These are phyloP conservation scores for Tamias sibiricus DNA, from an alignment of 2,113 vertebrate species.

Conservation along the genomic window DNA sequence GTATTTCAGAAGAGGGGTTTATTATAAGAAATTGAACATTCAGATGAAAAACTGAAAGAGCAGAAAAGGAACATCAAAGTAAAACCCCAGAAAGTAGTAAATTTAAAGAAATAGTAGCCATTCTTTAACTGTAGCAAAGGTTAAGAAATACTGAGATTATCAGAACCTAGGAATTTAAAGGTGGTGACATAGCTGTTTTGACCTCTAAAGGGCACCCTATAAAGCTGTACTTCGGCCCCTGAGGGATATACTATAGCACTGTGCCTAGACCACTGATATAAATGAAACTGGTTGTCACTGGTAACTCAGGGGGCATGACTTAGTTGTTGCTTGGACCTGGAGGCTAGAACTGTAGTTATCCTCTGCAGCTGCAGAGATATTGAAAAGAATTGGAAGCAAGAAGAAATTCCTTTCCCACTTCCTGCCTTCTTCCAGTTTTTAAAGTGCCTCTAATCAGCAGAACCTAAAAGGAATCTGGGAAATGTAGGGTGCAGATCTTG, in stretches of 20 bases:
- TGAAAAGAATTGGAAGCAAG: background rate
- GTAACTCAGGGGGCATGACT: background rate
- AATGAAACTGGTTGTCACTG: background rate
- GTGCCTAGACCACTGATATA: background rate
- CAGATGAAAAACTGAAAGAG: constrained; percentile 20
- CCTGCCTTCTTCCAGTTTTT: background rate
- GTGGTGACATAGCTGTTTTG: background rate
- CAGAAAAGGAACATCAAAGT: background rate
- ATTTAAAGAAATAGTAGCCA: background rate
- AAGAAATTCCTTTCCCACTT: background rate
- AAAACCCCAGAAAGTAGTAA: background rate
- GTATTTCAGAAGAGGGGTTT: constrained; percentile 17
- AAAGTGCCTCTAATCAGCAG: background rate
- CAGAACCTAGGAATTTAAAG: background rate
- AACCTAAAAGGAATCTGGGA: background rate
- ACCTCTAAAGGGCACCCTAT: background rate
- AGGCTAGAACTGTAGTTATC: background rate
- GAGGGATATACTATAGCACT: background rate
- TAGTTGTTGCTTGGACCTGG: background rate
- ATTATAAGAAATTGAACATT: background rate
- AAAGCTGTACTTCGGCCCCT: background rate
- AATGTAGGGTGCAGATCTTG: background rate
- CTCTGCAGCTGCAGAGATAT: background rate
- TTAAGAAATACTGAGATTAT: background rate
- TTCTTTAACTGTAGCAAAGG: background rate